Percentiles rank a stretch among this genome's conserved stretches.
Evolutionary conservation across 2,113 vertebrate species (phyloP).

Genomic region (Pelecanus crispus): DNA sequence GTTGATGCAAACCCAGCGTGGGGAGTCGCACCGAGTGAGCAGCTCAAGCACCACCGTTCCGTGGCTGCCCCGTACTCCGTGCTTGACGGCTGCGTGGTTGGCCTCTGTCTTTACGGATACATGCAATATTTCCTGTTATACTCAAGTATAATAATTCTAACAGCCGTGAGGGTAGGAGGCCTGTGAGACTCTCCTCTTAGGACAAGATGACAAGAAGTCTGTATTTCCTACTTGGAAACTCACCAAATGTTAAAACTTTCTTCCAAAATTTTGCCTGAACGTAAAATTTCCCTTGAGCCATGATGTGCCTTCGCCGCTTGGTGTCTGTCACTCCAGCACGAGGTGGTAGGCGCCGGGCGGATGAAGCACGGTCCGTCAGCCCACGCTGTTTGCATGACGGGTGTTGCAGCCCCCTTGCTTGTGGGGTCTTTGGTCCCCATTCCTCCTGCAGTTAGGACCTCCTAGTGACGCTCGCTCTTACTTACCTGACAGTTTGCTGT

Average conservation of each 20-base stretch:
- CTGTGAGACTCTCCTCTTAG: neutral
- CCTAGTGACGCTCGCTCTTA: neutral
- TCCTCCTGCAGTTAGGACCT: neutral
- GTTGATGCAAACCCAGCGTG: too few species aligned
- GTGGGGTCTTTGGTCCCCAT: neutral
- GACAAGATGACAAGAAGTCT: neutral
- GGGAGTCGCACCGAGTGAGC: rapidly evolving
- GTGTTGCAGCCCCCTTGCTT: too few species aligned
- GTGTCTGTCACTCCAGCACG: too few species aligned
- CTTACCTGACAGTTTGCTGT: neutral
- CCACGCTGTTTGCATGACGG: neutral
- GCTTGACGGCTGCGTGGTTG: rapidly evolving
- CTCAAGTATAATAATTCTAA: too few species aligned
- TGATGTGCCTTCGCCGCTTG: rapidly evolving
- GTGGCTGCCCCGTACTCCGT: neutral
- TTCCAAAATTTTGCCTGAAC: neutral
- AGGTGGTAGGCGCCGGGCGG: neutral
- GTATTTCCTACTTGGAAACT: neutral
- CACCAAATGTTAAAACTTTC: neutral
- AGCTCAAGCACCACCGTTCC: rapidly evolving
- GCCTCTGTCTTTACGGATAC: neutral
- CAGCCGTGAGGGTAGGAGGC: neutral
- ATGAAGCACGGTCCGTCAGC: rapidly evolving
- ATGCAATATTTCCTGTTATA: neutral
- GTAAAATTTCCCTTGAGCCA: neutral